Base-by-base conservation (phyloP, 1,140 invertebrate genomes). In the Drosophila burlai region DNA sequence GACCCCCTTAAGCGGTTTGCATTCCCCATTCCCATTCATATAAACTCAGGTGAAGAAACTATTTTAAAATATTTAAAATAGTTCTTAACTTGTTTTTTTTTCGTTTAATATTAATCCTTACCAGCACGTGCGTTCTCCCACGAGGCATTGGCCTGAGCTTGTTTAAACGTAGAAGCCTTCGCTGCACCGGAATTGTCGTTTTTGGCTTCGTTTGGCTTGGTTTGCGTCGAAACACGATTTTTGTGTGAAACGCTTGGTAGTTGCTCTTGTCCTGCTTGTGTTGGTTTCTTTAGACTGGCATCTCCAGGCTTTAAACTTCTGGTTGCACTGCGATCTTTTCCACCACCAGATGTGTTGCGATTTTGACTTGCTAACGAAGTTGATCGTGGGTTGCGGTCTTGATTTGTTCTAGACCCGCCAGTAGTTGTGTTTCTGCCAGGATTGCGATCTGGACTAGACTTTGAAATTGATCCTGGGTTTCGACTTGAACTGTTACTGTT, bases 51-150 rank as follows among this genome's bases (percentile, higher is more conserved):
- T 24, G 1, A 40, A 1, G 21, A 65, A n/a, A 40, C 24, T 18
- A 2, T 16, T 31, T 21, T 1, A 5, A 18, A 63, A 31, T 31
- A 31, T 31, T 31, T 36, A 36, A 13, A 13, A 36, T 13, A 6
- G 16, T 34, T 49, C 4, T 26, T 26, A 4, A 16, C 15, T 49
- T 1, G 46, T 8, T 49, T 15, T 46, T 13, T 40, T 46, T 13
- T 34, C 4, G 9, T n/a, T 26, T 16, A 7, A 43, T 6, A 34
- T 13, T 38, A 16, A 11, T 21, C 16, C 71, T 73, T 74, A 74
- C 71, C 71, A 45, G 55, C 46, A 24, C 45, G 34, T 36, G 49
- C 18, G 2, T 36, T 69, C 2, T 31, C 60, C 64, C 7, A 24
- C 16, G 31, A 11, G 31, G 10, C 16, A 16, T 60, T 73, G n/a